These are phyloP conservation scores for Umimayanthus chanpuru DNA, from an alignment of 92 coral and sea anemone genomes.

Conservation along the genomic window DNA sequence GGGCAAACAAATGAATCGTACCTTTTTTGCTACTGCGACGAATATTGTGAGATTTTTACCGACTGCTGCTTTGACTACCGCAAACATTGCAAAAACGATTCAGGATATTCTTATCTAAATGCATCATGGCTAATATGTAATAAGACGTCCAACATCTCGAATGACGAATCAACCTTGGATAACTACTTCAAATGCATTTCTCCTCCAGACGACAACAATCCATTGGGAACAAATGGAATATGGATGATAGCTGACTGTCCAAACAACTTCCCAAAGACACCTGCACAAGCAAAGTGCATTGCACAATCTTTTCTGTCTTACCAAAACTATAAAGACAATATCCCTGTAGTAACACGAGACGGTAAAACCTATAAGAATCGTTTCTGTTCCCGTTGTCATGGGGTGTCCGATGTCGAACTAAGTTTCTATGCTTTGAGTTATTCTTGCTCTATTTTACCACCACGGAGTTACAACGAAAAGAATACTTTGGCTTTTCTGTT, in stretches of 20 bases:
- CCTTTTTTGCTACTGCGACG: too few relatives aligned
- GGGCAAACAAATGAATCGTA: too few relatives aligned
- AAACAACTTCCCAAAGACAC: not conserved
- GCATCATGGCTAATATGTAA: not conserved
- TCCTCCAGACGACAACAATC: not conserved
- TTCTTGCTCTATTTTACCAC: not conserved
- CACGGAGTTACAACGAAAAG: not conserved
- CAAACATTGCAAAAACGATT: not conserved
- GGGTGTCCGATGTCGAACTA: not conserved
- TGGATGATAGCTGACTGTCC: conserved; percentile 17
- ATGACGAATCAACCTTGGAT: not conserved
- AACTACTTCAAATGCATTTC: not conserved
- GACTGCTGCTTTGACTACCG: too few relatives aligned
- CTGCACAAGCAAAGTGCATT: not conserved
- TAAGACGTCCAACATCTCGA: not conserved
- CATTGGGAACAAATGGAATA: not conserved
- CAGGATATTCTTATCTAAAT: not conserved
- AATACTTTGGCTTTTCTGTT: not conserved
- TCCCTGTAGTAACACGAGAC: not conserved
- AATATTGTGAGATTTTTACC: too few relatives aligned
- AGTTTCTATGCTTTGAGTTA: not conserved
- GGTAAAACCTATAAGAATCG: not conserved
- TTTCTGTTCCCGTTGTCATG: not conserved
- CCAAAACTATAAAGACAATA: not conserved
- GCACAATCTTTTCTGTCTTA: not conserved